Conservation (phyloP, 1,140 invertebrate species). For the Mycetomoellerius zeteki region DNA sequence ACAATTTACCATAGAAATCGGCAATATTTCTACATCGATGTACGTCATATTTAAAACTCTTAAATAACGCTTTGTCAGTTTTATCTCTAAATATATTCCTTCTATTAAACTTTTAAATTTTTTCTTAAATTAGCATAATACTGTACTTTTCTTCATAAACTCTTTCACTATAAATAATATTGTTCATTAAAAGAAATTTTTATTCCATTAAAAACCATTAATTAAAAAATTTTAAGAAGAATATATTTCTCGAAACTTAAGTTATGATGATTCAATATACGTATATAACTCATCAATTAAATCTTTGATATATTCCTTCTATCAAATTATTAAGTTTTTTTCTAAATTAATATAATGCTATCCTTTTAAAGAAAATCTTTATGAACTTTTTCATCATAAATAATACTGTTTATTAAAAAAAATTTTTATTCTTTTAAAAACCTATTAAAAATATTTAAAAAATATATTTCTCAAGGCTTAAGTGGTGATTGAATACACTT, state of each 20-base stretch:
- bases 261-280: too few species aligned
- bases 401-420: not conserved
- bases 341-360: not conserved
- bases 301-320: not conserved
- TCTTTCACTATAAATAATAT: not conserved
- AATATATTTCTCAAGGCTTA: not conserved
- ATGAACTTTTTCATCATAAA: not conserved
- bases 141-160: not conserved
- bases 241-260: not conserved
- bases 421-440: not conserved
- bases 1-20: constrained; percentile 6
- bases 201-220: not conserved
- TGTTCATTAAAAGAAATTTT: not conserved
- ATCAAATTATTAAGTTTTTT: not conserved
- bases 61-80: not conserved
- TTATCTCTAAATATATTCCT: not conserved
- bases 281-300: not conserved
- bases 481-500: too few species aligned
- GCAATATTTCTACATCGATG: not conserved
- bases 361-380: not conserved
- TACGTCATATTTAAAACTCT: not conserved
- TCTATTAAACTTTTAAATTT: not conserved
- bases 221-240: not conserved
- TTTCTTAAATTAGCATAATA: not conserved
- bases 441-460: not conserved